Conservation (phyloP, 2,113 vertebrate species). For the Mobula birostris region DNA sequence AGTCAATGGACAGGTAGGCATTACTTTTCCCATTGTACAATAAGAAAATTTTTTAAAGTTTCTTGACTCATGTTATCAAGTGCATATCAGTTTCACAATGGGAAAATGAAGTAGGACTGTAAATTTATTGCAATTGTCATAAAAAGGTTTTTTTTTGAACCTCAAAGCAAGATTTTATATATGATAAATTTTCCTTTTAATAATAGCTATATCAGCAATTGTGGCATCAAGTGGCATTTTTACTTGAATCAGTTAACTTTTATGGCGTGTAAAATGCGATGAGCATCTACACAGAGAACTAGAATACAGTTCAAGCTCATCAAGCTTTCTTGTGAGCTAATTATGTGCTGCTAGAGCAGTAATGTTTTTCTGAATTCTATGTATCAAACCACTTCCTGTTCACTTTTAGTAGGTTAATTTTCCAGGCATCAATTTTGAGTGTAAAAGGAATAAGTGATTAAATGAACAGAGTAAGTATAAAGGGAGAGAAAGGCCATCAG, state of each 20-base stretch:
- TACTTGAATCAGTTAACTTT: conserved; percentile 9
- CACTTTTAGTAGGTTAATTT: not conserved
- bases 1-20: conserved; percentile 19
- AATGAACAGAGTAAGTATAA: not conserved
- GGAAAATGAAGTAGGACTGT: conserved; percentile 18
- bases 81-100: conserved; percentile 14
- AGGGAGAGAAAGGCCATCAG: too few relatives aligned
- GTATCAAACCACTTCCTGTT: conserved; percentile 33
- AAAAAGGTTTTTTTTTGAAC: conserved; percentile 29
- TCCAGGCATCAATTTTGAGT: not conserved
- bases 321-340: not conserved
- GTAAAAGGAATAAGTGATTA: not conserved
- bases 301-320: not conserved
- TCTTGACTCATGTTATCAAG: conserved; percentile 17
- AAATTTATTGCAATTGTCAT: conserved; percentile 8
- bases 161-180: conserved; percentile 33
- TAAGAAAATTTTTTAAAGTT: conserved; percentile 2
- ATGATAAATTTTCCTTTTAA: not conserved
- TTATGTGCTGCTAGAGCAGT: not conserved
- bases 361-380: not conserved
- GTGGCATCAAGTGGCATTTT: conserved; percentile 9
- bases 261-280: not conserved
- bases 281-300: not conserved
- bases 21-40: conserved; percentile 33
- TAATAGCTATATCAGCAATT: conserved; percentile 11